These are phyloP conservation scores for Periophthalmodon schlosseri DNA, from an alignment of 2,113 vertebrate genomes.

Conservation along the genomic window DNA sequence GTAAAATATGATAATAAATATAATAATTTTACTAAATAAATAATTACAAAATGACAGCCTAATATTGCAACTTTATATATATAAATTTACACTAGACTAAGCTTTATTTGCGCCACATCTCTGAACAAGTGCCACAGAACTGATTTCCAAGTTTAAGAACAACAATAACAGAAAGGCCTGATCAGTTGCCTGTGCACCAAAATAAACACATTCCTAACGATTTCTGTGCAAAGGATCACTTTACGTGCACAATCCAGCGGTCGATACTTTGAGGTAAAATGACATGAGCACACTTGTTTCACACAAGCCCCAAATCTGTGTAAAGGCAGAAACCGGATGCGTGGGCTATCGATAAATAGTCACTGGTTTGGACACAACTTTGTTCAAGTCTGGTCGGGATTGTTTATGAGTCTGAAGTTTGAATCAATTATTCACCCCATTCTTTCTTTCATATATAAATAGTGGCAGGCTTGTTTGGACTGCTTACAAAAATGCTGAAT, in stretches of 20 bases:
- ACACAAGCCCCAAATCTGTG: constrained; percentile 51
- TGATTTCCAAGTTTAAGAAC: constrained; percentile 36
- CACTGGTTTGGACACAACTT: not conserved
- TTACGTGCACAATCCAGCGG: constrained; percentile 62
- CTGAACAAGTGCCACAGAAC: constrained; percentile 13
- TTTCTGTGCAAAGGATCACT: constrained; percentile 63
- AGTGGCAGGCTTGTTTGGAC: not conserved
- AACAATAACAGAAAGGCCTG: constrained; percentile 37
- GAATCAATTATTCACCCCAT: not conserved
- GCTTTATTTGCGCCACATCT: not conserved
- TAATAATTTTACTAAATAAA: not conserved
- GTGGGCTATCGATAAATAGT: constrained; percentile 27
- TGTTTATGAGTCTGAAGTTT: not conserved
- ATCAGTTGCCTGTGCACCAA: constrained; percentile 62
- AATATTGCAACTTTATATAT: not conserved
- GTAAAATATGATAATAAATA: not conserved
- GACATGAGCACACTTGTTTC: constrained; percentile 64
- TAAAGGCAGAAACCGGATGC: constrained; percentile 31
- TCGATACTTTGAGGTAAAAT: constrained; percentile 75
- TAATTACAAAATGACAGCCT: no score
- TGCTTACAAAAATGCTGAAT: not conserved
- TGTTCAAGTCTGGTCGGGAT: not conserved
- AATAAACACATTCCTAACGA: constrained; percentile 73
- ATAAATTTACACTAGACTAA: constrained; percentile 12
- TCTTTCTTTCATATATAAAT: not conserved